Conservation (phyloP, 2,888 invertebrate species). For the Zygogramma bicolorata region DNA sequence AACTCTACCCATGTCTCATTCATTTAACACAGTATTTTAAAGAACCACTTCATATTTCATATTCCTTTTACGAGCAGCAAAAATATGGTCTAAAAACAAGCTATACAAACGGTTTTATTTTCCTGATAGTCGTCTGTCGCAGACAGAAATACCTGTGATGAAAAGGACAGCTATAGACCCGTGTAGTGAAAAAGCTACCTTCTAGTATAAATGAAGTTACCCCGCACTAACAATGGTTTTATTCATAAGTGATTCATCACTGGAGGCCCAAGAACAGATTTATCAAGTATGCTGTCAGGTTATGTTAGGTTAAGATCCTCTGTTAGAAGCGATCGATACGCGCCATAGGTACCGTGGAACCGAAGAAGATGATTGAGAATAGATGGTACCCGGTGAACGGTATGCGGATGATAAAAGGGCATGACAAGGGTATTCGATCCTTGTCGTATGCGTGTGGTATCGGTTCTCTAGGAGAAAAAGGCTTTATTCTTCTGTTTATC, state of each 20-base stretch:
- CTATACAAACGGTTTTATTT: slow-evolving; percentile 6
- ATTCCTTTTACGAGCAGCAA: slow-evolving; percentile 5
- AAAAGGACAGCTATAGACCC: background rate
- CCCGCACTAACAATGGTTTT: slow-evolving; percentile 54
- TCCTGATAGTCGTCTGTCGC: background rate
- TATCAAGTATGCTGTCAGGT: slow-evolving; percentile 55
- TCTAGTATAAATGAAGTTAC: slow-evolving; percentile 49
- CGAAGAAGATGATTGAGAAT: slow-evolving; percentile 1
- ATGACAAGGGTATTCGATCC: slow-evolving; percentile 1
- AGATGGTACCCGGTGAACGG: background rate
- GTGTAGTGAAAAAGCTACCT: background rate
- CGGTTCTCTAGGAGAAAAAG: background rate
- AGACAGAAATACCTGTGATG: background rate
- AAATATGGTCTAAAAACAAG: slow-evolving; percentile 11
- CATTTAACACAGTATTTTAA: slow-evolving; percentile 11
- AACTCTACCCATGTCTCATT: slow-evolving; percentile 16
- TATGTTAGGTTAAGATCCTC: slow-evolving; percentile 53
- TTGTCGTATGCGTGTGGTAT: slow-evolving; percentile 10
- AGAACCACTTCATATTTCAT: slow-evolving; percentile 13
- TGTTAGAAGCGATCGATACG: slow-evolving; percentile 15
- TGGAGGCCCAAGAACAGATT: slow-evolving; percentile 52
- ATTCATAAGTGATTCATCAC: slow-evolving; percentile 58
- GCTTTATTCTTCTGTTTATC: background rate
- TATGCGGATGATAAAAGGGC: slow-evolving; percentile 6
- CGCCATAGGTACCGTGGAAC: slow-evolving; percentile 5